Base-by-base conservation (phyloP, 2,797 vertebrate species). In the Parauchenoglanis punctatus region DNA sequence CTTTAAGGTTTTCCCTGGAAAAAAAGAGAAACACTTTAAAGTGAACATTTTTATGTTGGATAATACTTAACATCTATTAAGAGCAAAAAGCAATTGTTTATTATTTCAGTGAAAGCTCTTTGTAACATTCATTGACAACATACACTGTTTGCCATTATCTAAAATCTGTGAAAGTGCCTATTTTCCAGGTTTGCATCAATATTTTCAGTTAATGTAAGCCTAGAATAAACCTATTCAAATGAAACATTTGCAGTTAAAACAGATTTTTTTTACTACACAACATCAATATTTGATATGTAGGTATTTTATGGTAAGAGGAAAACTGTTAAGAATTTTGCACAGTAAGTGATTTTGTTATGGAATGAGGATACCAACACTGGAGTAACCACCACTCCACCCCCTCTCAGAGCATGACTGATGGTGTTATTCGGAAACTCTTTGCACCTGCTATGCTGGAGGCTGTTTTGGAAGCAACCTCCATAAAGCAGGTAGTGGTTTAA, bases 401-500 rank as follows among this genome's bases (percentile, higher is more conserved):
- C 77, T 86, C 86, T 78, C 84, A 87, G 70, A 89, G 88, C 70
- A 89, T 90, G 88, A 90, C 81, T 84, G 81, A 90, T 90, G 83
- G 85, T 8, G 63, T 75, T 88, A 89, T 86, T 89, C 88, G 85
- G 85, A 90, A 86, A 88, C 67, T 86, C 58, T 90, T 86, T 88
- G 91, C 91, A 91, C 90, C 91, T 92, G 90, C 87, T 85, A 85
- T 72, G 87, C 88, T 91, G 78, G 84, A 90, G 90, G 87, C 88
- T 85, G 85, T 90, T 90, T 85, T 85, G 65, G 82, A 83, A 58
- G 85, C 88, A 83, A 87, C 86, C 87, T 88, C 83, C 82, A 85
- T 56, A 59, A 72, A 78, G 54, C 76, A 85, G 44, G 76, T 18
- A 85, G 46, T n/a, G 59, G 31, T 81, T 81, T 82, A 8, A 84